phyloP scores from a whole-genome alignment of 2,888 invertebrate genomes.

The Hydraecia micacea region DNA sequence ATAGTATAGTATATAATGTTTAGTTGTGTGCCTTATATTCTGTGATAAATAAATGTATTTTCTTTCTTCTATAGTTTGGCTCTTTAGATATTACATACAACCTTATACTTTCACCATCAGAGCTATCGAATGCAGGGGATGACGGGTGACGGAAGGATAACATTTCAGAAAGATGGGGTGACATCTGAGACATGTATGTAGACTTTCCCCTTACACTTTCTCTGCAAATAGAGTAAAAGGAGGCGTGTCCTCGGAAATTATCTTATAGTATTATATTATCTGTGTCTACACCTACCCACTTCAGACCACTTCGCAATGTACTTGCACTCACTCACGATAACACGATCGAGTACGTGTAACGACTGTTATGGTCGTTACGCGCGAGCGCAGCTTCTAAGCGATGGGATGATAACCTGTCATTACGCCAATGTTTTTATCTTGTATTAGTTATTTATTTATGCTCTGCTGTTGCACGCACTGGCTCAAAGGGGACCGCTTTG shows the following conservation, averaged over 20 bases:
- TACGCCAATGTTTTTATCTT: slow-evolving; percentile 55
- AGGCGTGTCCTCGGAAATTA: slow-evolving; percentile 1
- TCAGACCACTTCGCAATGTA: slow-evolving; percentile 11
- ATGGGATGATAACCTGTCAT: slow-evolving; percentile 51
- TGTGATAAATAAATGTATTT: neutral
- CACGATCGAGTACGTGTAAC: slow-evolving; percentile 9
- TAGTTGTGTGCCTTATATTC: neutral
- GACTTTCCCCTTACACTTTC: neutral
- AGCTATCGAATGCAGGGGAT: neutral
- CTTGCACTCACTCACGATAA: slow-evolving; percentile 17
- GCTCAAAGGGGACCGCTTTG: slow-evolving; percentile 43
- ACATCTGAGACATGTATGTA: neutral
- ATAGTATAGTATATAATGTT: neutral
- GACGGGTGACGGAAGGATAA: too few species aligned
- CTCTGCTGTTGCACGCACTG: slow-evolving; percentile 38
- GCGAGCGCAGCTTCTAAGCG: slow-evolving; percentile 39
- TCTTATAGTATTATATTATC: too few species aligned
- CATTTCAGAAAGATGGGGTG: neutral
- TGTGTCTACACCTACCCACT: slow-evolving; percentile 29
- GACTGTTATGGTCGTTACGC: slow-evolving; percentile 43
- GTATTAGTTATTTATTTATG: slow-evolving; percentile 48
- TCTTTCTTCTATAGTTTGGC: neutral
- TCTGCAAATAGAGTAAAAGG: neutral
- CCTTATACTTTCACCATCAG: neutral
- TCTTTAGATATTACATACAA: neutral